phyloP scores from a whole-genome alignment of 2,797 vertebrate genomes.

The Simalia tracyae region DNA sequence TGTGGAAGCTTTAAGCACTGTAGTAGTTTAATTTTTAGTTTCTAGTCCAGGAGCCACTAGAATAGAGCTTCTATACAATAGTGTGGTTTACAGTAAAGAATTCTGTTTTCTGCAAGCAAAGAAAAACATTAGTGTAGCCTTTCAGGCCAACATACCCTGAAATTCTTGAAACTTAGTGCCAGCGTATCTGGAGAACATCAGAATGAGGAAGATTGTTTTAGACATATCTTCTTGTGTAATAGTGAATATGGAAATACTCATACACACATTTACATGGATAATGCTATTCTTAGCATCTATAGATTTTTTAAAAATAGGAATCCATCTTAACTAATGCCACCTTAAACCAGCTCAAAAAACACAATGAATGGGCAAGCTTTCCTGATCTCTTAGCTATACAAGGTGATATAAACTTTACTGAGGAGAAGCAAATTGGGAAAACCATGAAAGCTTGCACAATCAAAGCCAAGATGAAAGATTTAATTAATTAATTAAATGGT shows the following conservation, averaged over 20 bases:
- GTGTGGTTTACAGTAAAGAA: not conserved
- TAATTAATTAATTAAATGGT: too few species aligned
- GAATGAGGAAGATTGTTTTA: not conserved
- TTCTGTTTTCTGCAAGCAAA: not conserved
- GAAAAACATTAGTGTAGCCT: not conserved
- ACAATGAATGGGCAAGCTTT: too few species aligned
- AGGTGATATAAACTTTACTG: too few species aligned
- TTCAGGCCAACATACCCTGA: not conserved
- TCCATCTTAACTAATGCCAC: too few species aligned
- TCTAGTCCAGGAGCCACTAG: not conserved
- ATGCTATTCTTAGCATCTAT: too few species aligned
- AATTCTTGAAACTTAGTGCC: not conserved
- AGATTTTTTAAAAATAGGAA: too few species aligned
- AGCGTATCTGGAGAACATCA: not conserved
- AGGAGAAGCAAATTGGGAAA: too few species aligned
- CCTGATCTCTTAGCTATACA: too few species aligned
- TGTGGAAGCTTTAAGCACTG: not conserved
- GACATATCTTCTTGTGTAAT: not conserved
- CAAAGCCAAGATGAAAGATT: too few species aligned
- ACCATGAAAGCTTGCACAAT: too few species aligned
- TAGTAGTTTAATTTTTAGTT: not conserved
- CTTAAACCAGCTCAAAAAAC: too few species aligned
- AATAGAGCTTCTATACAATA: not conserved
- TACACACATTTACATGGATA: not conserved
- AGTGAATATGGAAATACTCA: not conserved